Conservation (phyloP, 64 coral and sea anemone genomes). For the Exaiptasia diaphana region DNA sequence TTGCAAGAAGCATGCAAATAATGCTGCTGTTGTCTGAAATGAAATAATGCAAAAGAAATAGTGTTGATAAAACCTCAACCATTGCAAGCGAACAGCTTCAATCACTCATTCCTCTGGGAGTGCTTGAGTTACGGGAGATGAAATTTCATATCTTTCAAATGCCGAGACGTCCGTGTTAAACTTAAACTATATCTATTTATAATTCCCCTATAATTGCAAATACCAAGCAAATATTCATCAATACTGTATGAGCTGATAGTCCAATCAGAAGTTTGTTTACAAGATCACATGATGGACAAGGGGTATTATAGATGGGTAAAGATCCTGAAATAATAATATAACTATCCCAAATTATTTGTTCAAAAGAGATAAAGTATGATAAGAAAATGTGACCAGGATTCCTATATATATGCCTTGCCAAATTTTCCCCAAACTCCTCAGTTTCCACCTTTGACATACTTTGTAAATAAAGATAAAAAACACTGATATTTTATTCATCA, state of each 20-base stretch:
- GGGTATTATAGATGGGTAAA: no score
- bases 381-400: neutral
- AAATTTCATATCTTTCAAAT: no score
- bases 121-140: no score
- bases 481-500: no score
- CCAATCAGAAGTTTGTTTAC: no score
- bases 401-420: neutral
- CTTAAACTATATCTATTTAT: no score
- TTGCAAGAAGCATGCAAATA: constrained; percentile 9
- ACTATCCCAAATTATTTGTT: neutral
- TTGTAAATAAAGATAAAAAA: neutral
- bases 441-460: neutral
- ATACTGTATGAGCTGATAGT: no score
- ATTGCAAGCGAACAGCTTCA: neutral
- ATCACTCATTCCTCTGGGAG: neutral
- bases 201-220: no score
- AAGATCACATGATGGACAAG: no score
- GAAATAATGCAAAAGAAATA: neutral
- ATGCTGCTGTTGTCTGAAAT: constrained; percentile 16
- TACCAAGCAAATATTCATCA: no score
- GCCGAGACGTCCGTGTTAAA: no score
- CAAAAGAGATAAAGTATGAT: neutral
- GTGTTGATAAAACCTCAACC: neutral
- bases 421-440: neutral
- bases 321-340: neutral